Percentiles rank a stretch among this genome's conserved stretches.
Conservation (phyloP, 2,888 invertebrate species). For the Thymelicus sylvestris region DNA sequence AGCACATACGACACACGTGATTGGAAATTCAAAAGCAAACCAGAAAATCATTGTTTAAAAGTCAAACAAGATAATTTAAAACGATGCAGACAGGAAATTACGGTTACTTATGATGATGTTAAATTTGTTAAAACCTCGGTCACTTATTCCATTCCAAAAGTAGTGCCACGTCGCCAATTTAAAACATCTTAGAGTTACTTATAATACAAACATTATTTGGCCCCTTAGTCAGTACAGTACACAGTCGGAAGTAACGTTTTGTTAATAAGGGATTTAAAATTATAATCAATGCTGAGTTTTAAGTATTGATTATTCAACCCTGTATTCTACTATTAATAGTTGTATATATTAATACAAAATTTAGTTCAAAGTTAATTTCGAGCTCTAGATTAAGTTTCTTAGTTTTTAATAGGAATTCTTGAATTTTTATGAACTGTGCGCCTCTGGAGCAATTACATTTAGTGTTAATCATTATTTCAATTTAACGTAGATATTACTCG, state of each 20-base stretch:
- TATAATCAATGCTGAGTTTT: not conserved
- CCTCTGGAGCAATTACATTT: not conserved
- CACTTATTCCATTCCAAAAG: not conserved
- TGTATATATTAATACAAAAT: not conserved
- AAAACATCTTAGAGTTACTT: conserved; percentile 22
- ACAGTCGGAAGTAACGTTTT: conserved; percentile 5
- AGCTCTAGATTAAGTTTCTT: not conserved
- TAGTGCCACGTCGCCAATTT: not conserved
- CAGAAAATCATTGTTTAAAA: not conserved
- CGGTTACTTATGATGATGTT: not conserved
- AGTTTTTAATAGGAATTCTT: not conserved
- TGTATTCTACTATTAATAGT: conserved; percentile 5
- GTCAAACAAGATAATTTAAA: not conserved
- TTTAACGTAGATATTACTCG: no score
- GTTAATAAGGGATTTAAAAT: conserved; percentile 4
- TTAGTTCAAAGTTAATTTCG: not conserved
- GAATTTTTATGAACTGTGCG: not conserved
- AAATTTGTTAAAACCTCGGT: not conserved
- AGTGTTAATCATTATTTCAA: no score
- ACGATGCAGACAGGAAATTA: not conserved
- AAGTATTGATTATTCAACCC: conserved; percentile 2
- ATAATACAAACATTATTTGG: conserved; percentile 22
- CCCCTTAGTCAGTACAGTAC: conserved; percentile 24
- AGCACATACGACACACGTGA: conserved; percentile 5
- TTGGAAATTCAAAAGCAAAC: not conserved